Percentiles rank a stretch among this genome's conserved stretches.
Evolutionary conservation across 2,888 invertebrate species (phyloP).

Genomic region (Terebella lapidaria): DNA sequence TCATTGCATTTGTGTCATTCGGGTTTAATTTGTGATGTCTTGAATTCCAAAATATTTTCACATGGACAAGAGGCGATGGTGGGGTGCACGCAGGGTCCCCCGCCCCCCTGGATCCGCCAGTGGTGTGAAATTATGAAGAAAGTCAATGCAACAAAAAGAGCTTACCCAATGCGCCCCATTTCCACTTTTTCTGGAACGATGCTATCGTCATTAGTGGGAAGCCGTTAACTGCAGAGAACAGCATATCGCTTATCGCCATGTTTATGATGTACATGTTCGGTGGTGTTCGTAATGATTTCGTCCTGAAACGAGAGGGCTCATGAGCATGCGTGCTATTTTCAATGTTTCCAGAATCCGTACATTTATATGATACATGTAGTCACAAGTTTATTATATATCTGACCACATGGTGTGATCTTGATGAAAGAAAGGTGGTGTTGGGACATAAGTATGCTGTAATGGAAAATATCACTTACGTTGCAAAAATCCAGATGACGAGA

Average conservation of each 20-base stretch:
- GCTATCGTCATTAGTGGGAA: conserved; percentile 24
- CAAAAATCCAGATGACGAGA: conserved; percentile 41
- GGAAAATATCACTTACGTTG: conserved; percentile 28
- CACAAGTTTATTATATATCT: too few relatives aligned
- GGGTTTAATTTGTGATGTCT: too few relatives aligned
- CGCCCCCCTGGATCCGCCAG: too few relatives aligned
- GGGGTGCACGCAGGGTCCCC: background rate
- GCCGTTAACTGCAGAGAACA: conserved; percentile 20
- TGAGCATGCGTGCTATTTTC: background rate
- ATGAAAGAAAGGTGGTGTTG: background rate
- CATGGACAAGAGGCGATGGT: too few relatives aligned
- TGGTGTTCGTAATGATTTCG: conserved; percentile 18
- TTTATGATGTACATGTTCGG: conserved; percentile 22
- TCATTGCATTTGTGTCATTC: too few relatives aligned
- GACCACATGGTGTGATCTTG: too few relatives aligned
- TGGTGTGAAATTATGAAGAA: too few relatives aligned
- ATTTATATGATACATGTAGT: too few relatives aligned
- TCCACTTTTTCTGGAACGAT: conserved; percentile 16
- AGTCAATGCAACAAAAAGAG: too few relatives aligned
- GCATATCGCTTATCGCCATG: conserved; percentile 21
- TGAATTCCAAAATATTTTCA: too few relatives aligned
- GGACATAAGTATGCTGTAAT: too few relatives aligned
- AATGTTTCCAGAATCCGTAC: too few relatives aligned
- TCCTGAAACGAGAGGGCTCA: conserved; percentile 10
- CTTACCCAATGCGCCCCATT: conserved; percentile 17